Percentiles rank a stretch among this genome's conserved stretches.
Conservation (phyloP, 2,797 vertebrate genomes). For the Pyrrhura leucotis region DNA sequence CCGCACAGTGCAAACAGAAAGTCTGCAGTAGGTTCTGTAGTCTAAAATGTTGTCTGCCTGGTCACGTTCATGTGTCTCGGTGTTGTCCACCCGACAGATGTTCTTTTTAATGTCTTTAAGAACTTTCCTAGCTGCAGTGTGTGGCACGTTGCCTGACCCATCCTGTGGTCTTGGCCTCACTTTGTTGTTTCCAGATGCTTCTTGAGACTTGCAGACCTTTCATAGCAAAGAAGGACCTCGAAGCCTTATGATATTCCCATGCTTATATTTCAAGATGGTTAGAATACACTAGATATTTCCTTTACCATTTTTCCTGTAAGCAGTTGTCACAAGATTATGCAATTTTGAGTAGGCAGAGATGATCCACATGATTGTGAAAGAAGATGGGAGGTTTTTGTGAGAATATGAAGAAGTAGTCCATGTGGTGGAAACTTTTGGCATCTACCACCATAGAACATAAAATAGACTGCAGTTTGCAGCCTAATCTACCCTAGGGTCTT, state of each 20-base stretch:
- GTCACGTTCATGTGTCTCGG: not conserved
- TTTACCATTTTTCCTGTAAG: slow-evolving; percentile 28
- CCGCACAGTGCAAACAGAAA: not conserved
- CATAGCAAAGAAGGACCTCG: not conserved
- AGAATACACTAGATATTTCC: not conserved
- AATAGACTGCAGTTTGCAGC: not conserved
- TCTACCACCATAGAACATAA: not conserved
- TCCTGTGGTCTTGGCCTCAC: slow-evolving; percentile 1
- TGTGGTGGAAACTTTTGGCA: not conserved
- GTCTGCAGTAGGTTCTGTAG: not conserved
- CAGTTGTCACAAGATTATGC: slow-evolving; percentile 11
- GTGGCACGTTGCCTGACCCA: not conserved
- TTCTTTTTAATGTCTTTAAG: not conserved
- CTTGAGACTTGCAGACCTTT: slow-evolving; percentile 16
- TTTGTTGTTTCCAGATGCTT: slow-evolving; percentile 21
- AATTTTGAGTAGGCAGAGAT: slow-evolving; percentile 23
- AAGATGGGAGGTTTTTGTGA: not conserved
- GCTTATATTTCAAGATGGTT: not conserved
- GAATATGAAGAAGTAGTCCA: slow-evolving; percentile 4
- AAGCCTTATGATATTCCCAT: not conserved
- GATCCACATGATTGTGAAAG: not conserved
- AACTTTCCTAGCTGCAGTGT: not conserved
- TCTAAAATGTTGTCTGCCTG: not conserved
- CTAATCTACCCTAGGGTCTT: not conserved
- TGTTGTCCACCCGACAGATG: not conserved